phyloP scores from a whole-genome alignment of 2,888 invertebrate species.

The Limnephilus rhombicus region DNA sequence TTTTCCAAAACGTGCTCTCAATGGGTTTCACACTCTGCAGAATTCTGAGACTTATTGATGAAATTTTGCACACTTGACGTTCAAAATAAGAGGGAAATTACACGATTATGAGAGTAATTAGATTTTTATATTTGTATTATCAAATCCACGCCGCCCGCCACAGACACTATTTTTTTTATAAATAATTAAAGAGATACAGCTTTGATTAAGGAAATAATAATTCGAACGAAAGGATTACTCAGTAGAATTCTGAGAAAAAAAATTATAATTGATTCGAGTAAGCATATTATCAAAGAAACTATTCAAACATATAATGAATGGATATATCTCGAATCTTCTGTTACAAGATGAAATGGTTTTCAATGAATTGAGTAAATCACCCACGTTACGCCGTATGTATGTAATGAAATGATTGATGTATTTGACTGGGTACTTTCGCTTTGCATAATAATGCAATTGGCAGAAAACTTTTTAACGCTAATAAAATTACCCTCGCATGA shows the following conservation, averaged over 20 bases:
- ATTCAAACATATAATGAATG: neutral
- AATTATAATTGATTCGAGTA: neutral
- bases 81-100: no score
- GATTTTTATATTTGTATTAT: no score
- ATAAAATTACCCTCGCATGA: slow-evolving; percentile 9
- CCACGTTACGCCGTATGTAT: neutral
- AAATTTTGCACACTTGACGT: no score
- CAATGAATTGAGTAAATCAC: neutral
- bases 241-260: neutral
- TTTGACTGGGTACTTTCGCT: neutral
- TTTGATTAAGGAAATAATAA: no score
- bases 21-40: no score
- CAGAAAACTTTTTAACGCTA: slow-evolving; percentile 16
- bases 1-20: no score
- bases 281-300: neutral
- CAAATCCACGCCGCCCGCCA: no score
- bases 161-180: no score
- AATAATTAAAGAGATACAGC: no score
- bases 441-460: slow-evolving; percentile 16
- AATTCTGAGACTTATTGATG: no score
- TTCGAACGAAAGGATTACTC: neutral
- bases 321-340: neutral
- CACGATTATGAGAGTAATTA: no score
- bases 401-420: neutral
- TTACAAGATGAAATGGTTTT: neutral